Conservation (phyloP, 1,140 invertebrate species). For the Contarinia nasturtii region DNA sequence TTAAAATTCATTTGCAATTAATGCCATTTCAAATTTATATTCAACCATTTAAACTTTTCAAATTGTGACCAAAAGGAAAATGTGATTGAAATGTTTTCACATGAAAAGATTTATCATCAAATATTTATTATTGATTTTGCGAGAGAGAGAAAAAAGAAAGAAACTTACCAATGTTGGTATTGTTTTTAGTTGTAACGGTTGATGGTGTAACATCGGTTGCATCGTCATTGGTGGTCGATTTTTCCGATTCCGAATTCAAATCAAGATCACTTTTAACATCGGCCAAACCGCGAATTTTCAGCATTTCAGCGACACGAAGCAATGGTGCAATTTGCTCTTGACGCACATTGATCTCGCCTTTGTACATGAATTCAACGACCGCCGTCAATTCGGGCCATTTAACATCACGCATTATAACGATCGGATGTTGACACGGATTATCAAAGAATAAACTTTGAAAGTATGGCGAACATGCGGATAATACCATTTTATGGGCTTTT, state of each 20-base stretch:
- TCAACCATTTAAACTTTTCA: too few species aligned
- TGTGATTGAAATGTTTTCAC: too few species aligned
- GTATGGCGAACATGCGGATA: slow-evolving; percentile 74
- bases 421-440: slow-evolving; percentile 69
- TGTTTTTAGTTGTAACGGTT: background rate
- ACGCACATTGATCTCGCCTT: slow-evolving; percentile 69
- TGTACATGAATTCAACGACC: slow-evolving; percentile 75
- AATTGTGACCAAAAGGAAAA: too few species aligned
- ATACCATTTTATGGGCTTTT: slow-evolving; percentile 81
- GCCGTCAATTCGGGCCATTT: slow-evolving; percentile 69
- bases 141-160: too few species aligned
- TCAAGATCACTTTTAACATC: slow-evolving; percentile 56
- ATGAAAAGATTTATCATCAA: too few species aligned
- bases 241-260: background rate
- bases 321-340: slow-evolving; percentile 67
- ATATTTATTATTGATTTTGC: too few species aligned
- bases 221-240: background rate
- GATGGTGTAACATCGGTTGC: background rate
- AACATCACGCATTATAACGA: slow-evolving; percentile 69
- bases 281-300: slow-evolving; percentile 63
- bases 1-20: too few species aligned
- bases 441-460: slow-evolving; percentile 72
- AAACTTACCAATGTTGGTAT: too few species aligned
- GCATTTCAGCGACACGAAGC: slow-evolving; percentile 59
- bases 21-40: too few species aligned